Evolutionary conservation across 2,888 invertebrate genomes (phyloP), one percentile per base, ranked within the genome.

Genomic region (Charanyca ferruginea): DNA sequence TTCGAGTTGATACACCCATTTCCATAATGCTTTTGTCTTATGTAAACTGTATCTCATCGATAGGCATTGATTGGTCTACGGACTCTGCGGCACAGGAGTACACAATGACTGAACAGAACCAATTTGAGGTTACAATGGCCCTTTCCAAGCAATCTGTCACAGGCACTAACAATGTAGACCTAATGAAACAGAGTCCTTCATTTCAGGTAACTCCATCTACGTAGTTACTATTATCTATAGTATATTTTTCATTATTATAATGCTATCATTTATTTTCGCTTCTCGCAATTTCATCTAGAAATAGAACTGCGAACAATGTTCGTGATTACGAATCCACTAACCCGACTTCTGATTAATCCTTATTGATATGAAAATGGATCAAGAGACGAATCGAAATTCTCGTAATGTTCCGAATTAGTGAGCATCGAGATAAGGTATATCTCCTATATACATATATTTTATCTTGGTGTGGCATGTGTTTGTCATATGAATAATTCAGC

Each of bases 351-450:
- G 82, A 89, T 88, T 86, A 88, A 84, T 81, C 73, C 80, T 77
- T 83, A 88, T 89, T 88, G 83, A 87, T 84, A 85, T 83, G 85
- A 85, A 88, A 88, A 86, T 86, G 66, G 73, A 73, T 78, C 70
- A 62, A 69, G 63, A 71, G 60, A 63, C 49, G 68, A 69, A 78
- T 73, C 67, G 57, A 72, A 69, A 71, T 73, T 73, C 65, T 64
- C 60, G 47, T 77, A 63, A 79, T 77, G 64, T 70, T 62, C 45
- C 73, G 73, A 75, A 78, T 81, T 78, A 73, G 66, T 66, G 44
- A 66, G 49, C 60, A 62, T 65, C 51, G 66, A 67, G 69, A 77
- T 68, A 70, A 65, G 65, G 38, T 66, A 66, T 55, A 51, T 66
- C 52, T 61, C 44, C 48, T 64, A 18, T 66, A 66, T 49, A 49